These are phyloP conservation scores for Beris morrisii DNA, from an alignment of 2,888 invertebrate genomes.

Conservation along the genomic window DNA sequence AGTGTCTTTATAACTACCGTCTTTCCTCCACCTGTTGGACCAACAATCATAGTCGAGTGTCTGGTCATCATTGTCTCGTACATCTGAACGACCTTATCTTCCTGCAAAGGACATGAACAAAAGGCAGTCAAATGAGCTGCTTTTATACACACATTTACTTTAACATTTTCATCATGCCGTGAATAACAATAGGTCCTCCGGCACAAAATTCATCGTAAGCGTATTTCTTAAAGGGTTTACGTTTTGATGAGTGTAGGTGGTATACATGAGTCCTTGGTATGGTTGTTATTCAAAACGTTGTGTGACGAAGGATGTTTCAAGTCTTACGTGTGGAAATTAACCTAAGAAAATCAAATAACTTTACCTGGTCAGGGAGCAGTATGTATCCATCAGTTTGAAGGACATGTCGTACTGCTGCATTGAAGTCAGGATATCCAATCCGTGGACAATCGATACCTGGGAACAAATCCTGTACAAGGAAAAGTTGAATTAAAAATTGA, in stretches of 20 bases:
- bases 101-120: conserved; percentile 56
- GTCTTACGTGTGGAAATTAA: too few species aligned
- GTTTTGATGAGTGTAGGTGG: too few species aligned
- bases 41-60: conserved; percentile 89
- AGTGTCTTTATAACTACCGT: conserved; percentile 79
- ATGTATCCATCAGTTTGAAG: conserved; percentile 70
- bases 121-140: not conserved
- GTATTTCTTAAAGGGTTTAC: too few species aligned
- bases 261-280: too few species aligned
- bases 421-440: conserved; percentile 85
- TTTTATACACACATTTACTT: too few species aligned
- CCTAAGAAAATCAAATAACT: conserved; percentile 37
- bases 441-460: conserved; percentile 88
- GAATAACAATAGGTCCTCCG: too few species aligned
- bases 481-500: not conserved
- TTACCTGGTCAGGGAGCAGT: conserved; percentile 69
- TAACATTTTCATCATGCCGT: too few species aligned
- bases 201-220: too few species aligned
- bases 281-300: too few species aligned
- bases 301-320: too few species aligned
- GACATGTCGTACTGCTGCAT: conserved; percentile 71
- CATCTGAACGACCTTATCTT: conserved; percentile 86
- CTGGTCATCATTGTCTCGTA: conserved; percentile 95
- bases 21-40: conserved; percentile 92
- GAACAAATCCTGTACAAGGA: conserved; percentile 70